Conservation (phyloP, 1,140 invertebrate species). For the Adoxophyes honmai region DNA sequence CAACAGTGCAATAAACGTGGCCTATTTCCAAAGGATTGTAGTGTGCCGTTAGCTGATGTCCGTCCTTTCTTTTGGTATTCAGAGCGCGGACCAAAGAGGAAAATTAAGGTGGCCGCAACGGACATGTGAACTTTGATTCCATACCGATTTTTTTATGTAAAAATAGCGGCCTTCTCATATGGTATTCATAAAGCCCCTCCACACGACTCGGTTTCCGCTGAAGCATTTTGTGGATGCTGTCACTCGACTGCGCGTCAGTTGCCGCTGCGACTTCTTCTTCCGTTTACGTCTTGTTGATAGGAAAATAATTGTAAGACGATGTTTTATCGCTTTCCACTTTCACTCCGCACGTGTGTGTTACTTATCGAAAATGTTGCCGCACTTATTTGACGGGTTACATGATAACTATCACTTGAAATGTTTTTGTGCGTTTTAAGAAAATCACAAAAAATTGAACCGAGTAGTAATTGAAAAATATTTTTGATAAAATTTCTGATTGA, state of each 20-base stretch:
- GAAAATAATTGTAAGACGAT: too few relatives aligned
- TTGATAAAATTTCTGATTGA: too few relatives aligned
- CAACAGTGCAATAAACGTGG: neutral
- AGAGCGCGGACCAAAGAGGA: conserved; percentile 43
- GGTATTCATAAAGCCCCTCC: conserved; percentile 52
- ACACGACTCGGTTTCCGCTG: conserved; percentile 36
- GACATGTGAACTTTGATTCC: conserved; percentile 66
- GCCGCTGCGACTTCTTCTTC: neutral
- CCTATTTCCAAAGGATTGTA: conserved; percentile 20
- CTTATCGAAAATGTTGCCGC: too few relatives aligned
- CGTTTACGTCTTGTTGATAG: neutral
- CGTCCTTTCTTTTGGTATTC: conserved; percentile 60
- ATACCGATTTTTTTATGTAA: conserved; percentile 61
- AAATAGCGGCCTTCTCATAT: conserved; percentile 55
- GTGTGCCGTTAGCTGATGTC: conserved; percentile 42
- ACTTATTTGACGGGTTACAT: too few relatives aligned
- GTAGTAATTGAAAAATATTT: too few relatives aligned
- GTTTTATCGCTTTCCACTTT: too few relatives aligned
- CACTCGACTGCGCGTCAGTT: conserved; percentile 15
- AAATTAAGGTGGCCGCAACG: conserved; percentile 65
- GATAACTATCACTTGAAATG: too few relatives aligned
- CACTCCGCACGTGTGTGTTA: too few relatives aligned
- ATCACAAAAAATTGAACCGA: too few relatives aligned
- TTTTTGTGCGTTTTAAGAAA: too few relatives aligned
- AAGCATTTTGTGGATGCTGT: conserved; percentile 26